Conservation (phyloP, 1,140 invertebrate species). For the Brachionus rotundiformis region DNA sequence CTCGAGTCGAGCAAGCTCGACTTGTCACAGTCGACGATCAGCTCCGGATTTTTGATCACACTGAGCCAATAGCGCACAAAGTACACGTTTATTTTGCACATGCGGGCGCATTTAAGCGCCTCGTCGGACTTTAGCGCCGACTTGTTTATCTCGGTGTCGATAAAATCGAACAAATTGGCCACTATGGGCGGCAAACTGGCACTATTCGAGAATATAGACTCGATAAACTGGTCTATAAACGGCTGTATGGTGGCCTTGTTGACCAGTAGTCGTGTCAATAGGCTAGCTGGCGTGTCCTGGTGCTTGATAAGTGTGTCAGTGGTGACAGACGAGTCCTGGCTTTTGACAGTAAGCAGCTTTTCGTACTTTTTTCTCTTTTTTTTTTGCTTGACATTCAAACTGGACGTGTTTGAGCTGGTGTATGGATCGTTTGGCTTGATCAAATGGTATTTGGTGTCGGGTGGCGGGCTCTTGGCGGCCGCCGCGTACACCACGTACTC, state of each 20-base stretch:
- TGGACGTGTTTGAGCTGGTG: not conserved
- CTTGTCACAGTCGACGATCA: not conserved
- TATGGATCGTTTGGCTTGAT: not conserved
- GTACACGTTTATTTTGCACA: conserved; percentile 18
- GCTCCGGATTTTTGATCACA: conserved; percentile 14
- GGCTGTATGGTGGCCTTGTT: conserved; percentile 33
- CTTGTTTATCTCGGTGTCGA: not conserved
- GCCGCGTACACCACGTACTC: conserved; percentile 29
- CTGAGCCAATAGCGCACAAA: conserved; percentile 31
- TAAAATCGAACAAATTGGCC: conserved; percentile 15
- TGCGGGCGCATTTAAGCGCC: not conserved
- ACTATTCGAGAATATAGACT: not conserved
- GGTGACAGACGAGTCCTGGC: not conserved
- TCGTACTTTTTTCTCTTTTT: conserved; percentile 28
- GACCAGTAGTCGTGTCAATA: not conserved
- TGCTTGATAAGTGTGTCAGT: not conserved
- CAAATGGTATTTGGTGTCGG: not conserved
- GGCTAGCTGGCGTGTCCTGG: not conserved
- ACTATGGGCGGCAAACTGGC: not conserved
- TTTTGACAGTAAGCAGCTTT: conserved; percentile 41
- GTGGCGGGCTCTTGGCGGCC: not conserved
- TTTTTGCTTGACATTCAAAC: not conserved
- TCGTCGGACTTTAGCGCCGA: not conserved
- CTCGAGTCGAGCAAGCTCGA: not conserved
- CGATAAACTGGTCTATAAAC: conserved; percentile 42